Base-by-base conservation (phyloP, 2,888 invertebrate genomes). In the Noctua janthina region DNA sequence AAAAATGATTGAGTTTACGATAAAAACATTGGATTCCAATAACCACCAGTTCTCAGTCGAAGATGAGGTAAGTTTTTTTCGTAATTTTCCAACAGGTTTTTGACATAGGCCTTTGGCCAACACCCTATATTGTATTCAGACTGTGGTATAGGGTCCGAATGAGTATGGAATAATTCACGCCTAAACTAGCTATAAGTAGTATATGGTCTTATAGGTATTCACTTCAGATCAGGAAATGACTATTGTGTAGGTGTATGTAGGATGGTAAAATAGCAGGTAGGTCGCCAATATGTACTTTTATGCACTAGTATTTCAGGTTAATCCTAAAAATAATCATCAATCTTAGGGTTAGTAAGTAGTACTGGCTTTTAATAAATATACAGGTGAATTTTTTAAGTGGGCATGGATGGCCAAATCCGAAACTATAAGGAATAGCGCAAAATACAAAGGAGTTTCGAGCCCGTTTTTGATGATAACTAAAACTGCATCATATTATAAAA, bases 21-120 rank as follows among this genome's bases (percentile, higher is more conserved):
- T 99, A 90, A 99, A 99, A 96, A 99, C 99, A 83, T 97, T 99
- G 93, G 99, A 99, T 97, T 98, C 99, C 62, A 98, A 98, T 94
- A 98, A 99, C 96, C 98, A 99, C 94, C 97, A 97, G 71, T 99
- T 99, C 95, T 97, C 97, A 75, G 98, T 99, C 79, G 98, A 98
- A 84, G 98, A 99, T 97, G 98, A 98, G 97, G 99, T 99, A 97
- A 98, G 98, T 97, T 82, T 77, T 76, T 69, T 54, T 46, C 10
- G 51, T 49, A 23, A 39, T 20, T 59, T 54, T 67, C 13, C 39
- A 39, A 39, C n/a, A 35, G 6, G 29, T 29, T 56, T 71, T 56
- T 23, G 29, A 17, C 11, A 15, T 54, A 10, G 5, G n/a, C n/a
- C 39, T 54, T 29, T 23, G 23, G 20, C 11, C 5, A 35, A 56